phyloP scores from a whole-genome alignment of 1,140 invertebrate genomes.

The Chionoecetes opilio region DNA sequence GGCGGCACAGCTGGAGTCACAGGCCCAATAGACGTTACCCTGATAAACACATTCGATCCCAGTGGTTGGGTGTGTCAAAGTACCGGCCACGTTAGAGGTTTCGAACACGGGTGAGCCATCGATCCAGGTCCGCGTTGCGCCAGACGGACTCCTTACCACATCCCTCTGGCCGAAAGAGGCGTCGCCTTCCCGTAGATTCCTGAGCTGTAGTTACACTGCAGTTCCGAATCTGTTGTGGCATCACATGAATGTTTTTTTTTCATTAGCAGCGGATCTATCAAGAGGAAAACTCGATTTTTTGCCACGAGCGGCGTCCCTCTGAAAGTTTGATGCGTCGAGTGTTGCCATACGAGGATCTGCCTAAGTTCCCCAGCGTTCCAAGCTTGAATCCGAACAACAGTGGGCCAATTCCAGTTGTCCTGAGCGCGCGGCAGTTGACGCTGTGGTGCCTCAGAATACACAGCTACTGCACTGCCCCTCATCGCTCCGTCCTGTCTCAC shows the following conservation, averaged over 20 bases:
- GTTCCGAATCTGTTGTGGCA: not conserved
- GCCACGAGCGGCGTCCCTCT: not conserved
- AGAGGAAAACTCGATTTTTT: not conserved
- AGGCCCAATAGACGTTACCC: not conserved
- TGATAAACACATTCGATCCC: conserved; percentile 63
- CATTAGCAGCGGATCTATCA: not conserved
- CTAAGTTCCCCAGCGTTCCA: conserved; percentile 64
- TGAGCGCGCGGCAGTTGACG: conserved; percentile 61
- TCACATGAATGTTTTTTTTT: not conserved
- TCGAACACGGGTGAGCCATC: conserved; percentile 74
- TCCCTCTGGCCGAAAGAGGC: conserved; percentile 40
- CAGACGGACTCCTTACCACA: conserved; percentile 70
- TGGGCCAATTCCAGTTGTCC: conserved; percentile 75
- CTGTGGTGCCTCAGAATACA: conserved; percentile 43
- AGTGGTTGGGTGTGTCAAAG: conserved; percentile 48
- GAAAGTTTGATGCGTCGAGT: conserved; percentile 59
- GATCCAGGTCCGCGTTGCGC: conserved; percentile 77
- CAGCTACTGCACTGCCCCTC: not conserved
- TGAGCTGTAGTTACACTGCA: not conserved
- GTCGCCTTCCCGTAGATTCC: not conserved
- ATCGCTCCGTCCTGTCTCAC: conserved; percentile 4
- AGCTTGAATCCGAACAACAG: conserved; percentile 74
- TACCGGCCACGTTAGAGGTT: conserved; percentile 63
- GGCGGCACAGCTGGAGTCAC: not conserved
- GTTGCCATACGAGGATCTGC: conserved; percentile 73